Evolutionary conservation across 23 tunicate genomes (phyloP).

Genomic region (Halocynthia roretzi): DNA sequence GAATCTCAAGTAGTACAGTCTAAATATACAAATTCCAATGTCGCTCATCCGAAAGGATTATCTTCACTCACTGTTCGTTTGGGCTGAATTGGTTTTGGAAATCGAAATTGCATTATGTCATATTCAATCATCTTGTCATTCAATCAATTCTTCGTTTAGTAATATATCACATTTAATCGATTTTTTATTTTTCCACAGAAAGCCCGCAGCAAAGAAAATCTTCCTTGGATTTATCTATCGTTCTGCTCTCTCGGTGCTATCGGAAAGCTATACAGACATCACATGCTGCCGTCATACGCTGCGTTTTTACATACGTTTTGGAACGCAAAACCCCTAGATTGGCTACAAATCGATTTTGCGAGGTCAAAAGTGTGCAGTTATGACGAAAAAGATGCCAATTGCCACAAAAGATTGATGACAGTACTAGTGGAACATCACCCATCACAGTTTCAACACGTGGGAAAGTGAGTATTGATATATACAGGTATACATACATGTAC

Average conservation of each 20-base stretch:
- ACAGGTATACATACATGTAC: no score
- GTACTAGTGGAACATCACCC: slow-evolving; percentile 20
- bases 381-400: slow-evolving; percentile 39
- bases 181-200: slow-evolving; percentile 20
- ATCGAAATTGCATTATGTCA: no score
- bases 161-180: background rate
- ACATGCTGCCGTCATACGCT: slow-evolving; percentile 57
- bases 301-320: slow-evolving; percentile 80
- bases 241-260: slow-evolving; percentile 83
- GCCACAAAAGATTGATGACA: slow-evolving; percentile 19
- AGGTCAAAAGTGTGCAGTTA: slow-evolving; percentile 43
- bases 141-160: no score
- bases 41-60: no score
- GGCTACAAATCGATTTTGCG: slow-evolving; percentile 80
- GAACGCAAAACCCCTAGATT: slow-evolving; percentile 89
- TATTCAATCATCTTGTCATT: no score
- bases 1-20: no score
- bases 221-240: slow-evolving; percentile 65
- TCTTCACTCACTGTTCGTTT: no score
- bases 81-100: no score
- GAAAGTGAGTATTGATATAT: slow-evolving; percentile 33
- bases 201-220: background rate
- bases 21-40: no score
- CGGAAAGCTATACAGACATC: slow-evolving; percentile 58
- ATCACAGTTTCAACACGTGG: slow-evolving; percentile 69